These are phyloP conservation scores for Thelaira solivaga DNA, from an alignment of 2,888 invertebrate species.

Conservation along the genomic window DNA sequence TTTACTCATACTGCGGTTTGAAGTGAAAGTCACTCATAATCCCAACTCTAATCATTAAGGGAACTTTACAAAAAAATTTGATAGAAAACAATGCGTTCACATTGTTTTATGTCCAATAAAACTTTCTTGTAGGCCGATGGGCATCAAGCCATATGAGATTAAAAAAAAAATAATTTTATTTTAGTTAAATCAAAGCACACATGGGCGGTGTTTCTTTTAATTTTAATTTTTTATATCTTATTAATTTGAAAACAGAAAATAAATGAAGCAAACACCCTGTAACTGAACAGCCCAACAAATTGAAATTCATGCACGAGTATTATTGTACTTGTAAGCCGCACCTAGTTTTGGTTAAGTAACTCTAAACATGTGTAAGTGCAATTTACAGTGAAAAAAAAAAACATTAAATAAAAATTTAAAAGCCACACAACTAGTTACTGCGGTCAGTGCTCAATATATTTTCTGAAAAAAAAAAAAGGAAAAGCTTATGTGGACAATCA, in stretches of 20 bases:
- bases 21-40: too few species aligned
- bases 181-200: constrained; percentile 27
- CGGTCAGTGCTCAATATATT: constrained; percentile 8
- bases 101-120: constrained; percentile 28
- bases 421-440: neutral
- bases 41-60: too few species aligned
- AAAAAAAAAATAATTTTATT: neutral
- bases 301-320: neutral
- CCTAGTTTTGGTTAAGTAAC: constrained; percentile 20
- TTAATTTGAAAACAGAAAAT: constrained; percentile 13
- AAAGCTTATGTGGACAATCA: neutral
- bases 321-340: neutral
- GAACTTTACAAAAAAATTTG: constrained; percentile 11
- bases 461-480: neutral
- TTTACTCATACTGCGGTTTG: too few species aligned
- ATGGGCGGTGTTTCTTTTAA: constrained; percentile 17
- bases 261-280: constrained; percentile 51
- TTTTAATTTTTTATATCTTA: constrained; percentile 7
- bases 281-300: constrained; percentile 1
- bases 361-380: constrained; percentile 16
- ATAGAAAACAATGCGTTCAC: constrained; percentile 27
- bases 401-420: neutral
- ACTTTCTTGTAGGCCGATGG: constrained; percentile 4
- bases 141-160: neutral
- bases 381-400: neutral